phyloP scores from a whole-genome alignment of 2,888 invertebrate genomes.

The Steinernema hermaphroditum region DNA sequence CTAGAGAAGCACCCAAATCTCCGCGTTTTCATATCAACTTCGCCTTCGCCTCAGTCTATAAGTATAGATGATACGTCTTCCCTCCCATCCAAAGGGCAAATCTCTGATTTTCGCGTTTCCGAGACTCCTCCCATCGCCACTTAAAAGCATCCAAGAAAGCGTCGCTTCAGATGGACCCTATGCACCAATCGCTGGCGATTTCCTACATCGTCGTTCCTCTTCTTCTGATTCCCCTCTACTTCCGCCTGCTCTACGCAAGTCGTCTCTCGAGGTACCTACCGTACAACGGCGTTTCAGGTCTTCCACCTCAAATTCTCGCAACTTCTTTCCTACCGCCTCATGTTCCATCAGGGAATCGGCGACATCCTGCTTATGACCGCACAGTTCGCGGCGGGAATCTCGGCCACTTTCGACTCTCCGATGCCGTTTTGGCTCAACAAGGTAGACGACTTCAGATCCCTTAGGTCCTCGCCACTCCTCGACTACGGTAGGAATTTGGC shows the following conservation, averaged over 20 bases:
- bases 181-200: background rate
- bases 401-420: background rate
- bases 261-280: background rate
- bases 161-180: background rate
- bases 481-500: no score
- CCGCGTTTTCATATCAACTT: no score
- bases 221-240: background rate
- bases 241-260: background rate
- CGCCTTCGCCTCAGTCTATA: no score
- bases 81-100: no score
- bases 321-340: background rate
- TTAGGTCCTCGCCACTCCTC: no score
- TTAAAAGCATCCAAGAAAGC: no score
- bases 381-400: conserved; percentile 9
- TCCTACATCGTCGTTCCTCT: background rate
- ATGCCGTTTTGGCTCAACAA: conserved; percentile 12
- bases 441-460: no score
- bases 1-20: no score
- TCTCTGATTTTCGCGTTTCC: no score
- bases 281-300: background rate
- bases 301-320: background rate
- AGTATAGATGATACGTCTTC: no score
- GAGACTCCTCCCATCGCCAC: no score
- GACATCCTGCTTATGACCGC: background rate
- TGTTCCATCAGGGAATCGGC: conserved; percentile 20